Conservation (phyloP, 2,888 invertebrate species). For the Thecocarcelia acutangulata region DNA sequence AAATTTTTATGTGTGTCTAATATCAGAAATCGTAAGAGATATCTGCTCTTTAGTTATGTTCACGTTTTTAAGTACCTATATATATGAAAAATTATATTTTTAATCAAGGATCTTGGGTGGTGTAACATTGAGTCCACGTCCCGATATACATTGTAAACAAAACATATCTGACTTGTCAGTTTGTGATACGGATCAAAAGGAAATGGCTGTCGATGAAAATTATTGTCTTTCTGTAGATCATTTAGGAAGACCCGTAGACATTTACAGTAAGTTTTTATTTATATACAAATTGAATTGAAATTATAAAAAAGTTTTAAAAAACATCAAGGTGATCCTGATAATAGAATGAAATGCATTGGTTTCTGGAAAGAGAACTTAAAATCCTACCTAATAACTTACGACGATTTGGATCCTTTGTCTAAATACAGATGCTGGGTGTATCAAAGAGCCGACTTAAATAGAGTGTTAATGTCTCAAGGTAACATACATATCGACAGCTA, state of each 20-base stretch:
- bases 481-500: slow-evolving; percentile 12
- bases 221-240: slow-evolving; percentile 98
- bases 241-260: slow-evolving; percentile 95
- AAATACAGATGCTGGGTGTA: slow-evolving; percentile 99
- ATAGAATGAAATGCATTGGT: slow-evolving; percentile 97
- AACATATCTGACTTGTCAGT: slow-evolving; percentile 98
- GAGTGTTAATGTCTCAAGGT: slow-evolving; percentile 89
- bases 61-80: no score
- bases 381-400: slow-evolving; percentile 97
- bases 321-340: slow-evolving; percentile 89
- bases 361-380: slow-evolving; percentile 99
- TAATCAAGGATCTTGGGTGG: slow-evolving; percentile 91
- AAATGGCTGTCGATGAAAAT: slow-evolving; percentile 95
- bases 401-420: slow-evolving; percentile 96
- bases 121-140: slow-evolving; percentile 95
- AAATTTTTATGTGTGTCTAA: no score
- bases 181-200: slow-evolving; percentile 96
- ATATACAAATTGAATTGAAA: background rate
- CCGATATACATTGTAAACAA: slow-evolving; percentile 94
- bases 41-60: no score
- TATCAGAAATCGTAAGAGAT: no score
- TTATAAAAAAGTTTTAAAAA: background rate
- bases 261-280: slow-evolving; percentile 83
- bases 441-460: slow-evolving; percentile 95
- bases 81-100: no score